phyloP scores from a whole-genome alignment of 2,888 invertebrate genomes.

The Nymphalis c-album region DNA sequence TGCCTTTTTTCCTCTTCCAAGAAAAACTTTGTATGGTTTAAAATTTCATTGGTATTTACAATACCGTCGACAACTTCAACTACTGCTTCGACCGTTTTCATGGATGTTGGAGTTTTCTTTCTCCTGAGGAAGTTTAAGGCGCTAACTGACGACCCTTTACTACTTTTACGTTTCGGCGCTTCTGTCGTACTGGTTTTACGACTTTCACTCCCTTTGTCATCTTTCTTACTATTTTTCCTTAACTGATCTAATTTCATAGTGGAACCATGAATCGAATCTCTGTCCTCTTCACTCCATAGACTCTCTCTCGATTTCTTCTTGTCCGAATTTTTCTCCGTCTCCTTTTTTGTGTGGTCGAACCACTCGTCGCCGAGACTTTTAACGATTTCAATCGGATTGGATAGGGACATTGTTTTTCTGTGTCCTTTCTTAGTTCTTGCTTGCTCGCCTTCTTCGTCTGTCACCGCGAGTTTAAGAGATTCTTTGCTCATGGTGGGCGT shows the following conservation, averaged over 20 bases:
- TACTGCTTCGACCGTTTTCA: conserved; percentile 69
- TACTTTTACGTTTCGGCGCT: conserved; percentile 69
- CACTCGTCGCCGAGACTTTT: conserved; percentile 74
- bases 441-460: conserved; percentile 72
- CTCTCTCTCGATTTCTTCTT: conserved; percentile 76
- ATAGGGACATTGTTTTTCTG: conserved; percentile 76
- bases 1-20: conserved; percentile 70
- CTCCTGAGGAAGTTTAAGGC: conserved; percentile 71
- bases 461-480: conserved; percentile 72
- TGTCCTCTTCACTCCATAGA: conserved; percentile 76
- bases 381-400: conserved; percentile 75
- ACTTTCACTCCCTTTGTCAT: conserved; percentile 60
- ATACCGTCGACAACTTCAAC: conserved; percentile 61
- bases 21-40: conserved; percentile 66
- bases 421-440: conserved; percentile 66
- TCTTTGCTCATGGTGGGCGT: conserved; percentile 76
- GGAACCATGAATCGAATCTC: conserved; percentile 70
- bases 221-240: conserved; percentile 71
- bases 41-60: conserved; percentile 60
- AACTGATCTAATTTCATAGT: conserved; percentile 63
- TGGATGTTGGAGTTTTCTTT: conserved; percentile 67
- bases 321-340: conserved; percentile 65
- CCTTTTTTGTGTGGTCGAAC: conserved; percentile 68
- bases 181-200: conserved; percentile 65
- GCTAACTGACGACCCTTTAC: conserved; percentile 72